These are phyloP conservation scores for Argentina silus DNA, from an alignment of 2,797 vertebrate species.

Conservation along the genomic window DNA sequence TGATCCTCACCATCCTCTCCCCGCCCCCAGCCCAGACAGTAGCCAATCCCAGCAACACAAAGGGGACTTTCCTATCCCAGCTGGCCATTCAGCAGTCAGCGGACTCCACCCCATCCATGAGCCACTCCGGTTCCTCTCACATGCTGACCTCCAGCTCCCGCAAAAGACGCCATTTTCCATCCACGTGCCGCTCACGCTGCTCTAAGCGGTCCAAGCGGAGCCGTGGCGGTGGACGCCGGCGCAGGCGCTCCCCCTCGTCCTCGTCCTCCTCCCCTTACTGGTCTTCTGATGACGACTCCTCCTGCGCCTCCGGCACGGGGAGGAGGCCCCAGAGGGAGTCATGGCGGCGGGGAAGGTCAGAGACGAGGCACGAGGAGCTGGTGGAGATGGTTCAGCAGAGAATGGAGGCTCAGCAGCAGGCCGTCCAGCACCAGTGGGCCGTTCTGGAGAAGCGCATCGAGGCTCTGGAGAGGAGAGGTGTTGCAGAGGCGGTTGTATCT, in stretches of 20 bases:
- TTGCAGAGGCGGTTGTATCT: not conserved
- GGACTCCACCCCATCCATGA: slow-evolving; percentile 22
- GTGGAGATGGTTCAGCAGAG: slow-evolving; percentile 53
- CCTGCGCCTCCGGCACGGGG: slow-evolving; percentile 25
- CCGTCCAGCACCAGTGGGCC: slow-evolving; percentile 50
- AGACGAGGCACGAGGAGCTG: slow-evolving; percentile 29
- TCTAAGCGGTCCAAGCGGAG: slow-evolving; percentile 30
- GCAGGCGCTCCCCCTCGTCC: slow-evolving; percentile 34
- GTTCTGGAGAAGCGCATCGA: slow-evolving; percentile 47
- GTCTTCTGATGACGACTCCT: slow-evolving; percentile 43
- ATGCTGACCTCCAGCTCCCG: slow-evolving; percentile 20
- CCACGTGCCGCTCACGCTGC: slow-evolving; percentile 24
- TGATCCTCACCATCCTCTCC: slow-evolving; percentile 56
- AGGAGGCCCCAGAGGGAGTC: slow-evolving; percentile 27
- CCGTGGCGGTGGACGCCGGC: slow-evolving; percentile 11
- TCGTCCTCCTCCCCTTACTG: slow-evolving; percentile 40
- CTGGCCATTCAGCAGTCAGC: slow-evolving; percentile 39
- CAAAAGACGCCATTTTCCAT: slow-evolving; percentile 39
- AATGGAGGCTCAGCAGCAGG: slow-evolving; percentile 50
- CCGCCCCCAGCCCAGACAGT: slow-evolving; percentile 38
- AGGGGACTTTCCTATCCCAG: slow-evolving; percentile 30
- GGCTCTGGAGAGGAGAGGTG: slow-evolving; percentile 42
- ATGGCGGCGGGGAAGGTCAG: not conserved
- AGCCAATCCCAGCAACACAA: slow-evolving; percentile 22
- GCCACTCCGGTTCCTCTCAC: slow-evolving; percentile 16